A percentile compares a stretch with the other conserved stretches of the same genome.
Evolutionary conservation across 2,797 vertebrate species (phyloP).

Genomic region (Premnoplex brunnescens): DNA sequence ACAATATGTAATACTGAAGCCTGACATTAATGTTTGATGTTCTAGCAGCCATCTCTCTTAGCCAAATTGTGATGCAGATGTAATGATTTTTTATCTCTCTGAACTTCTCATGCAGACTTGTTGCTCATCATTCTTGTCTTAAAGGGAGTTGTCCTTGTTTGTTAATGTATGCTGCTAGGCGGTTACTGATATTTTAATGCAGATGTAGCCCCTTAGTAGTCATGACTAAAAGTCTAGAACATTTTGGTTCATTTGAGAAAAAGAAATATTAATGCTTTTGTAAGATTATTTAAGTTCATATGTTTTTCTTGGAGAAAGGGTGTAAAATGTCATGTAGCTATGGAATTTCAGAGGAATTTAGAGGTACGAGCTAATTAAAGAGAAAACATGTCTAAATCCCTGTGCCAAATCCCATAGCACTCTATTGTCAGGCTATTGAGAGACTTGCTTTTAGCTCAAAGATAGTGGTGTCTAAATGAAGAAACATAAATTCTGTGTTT

Average conservation of each 20-base stretch:
- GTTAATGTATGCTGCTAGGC: not conserved
- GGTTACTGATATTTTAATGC: not conserved
- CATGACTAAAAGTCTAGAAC: not conserved
- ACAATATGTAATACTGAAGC: not conserved
- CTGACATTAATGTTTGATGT: not conserved
- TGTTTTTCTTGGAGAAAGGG: not conserved
- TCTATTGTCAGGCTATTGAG: not conserved
- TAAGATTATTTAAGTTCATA: not conserved
- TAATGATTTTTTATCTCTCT: not conserved
- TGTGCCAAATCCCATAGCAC: not conserved
- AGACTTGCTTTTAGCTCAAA: not conserved
- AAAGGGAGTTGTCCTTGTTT: not conserved
- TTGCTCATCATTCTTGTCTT: not conserved
- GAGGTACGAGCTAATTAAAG: not conserved
- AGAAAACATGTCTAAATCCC: not conserved
- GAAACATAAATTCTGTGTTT: not conserved
- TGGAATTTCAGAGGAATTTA: constrained; percentile 9
- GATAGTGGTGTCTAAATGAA: not conserved
- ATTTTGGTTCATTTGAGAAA: not conserved
- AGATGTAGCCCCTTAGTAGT: not conserved
- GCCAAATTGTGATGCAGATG: not conserved
- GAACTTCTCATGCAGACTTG: not conserved
- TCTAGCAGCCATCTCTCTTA: not conserved
- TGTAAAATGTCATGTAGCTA: not conserved
- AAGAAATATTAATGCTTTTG: not conserved